Percentiles rank a stretch among this genome's conserved stretches.
Conservation (phyloP, 1,140 invertebrate genomes). For the Temnothorax nylanderi region DNA sequence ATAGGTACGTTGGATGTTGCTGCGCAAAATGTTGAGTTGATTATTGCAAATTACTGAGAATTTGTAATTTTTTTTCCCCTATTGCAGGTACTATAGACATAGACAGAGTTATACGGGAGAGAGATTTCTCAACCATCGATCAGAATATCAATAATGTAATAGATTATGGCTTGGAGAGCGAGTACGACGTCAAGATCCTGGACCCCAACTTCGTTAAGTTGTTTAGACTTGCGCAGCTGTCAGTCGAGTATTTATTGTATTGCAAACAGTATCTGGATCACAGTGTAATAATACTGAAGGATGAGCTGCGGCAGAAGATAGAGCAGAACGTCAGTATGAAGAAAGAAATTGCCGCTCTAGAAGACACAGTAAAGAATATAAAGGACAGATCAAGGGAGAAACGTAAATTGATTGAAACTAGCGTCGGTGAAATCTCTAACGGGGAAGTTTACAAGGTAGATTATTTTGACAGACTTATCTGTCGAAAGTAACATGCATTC, state of each 20-base stretch:
- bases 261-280: conserved; percentile 90
- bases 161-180: conserved; percentile 87
- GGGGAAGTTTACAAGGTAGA: conserved; percentile 83
- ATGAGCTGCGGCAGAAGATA: conserved; percentile 86
- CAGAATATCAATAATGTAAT: conserved; percentile 88
- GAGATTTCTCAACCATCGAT: conserved; percentile 88
- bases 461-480: conserved; percentile 31
- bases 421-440: conserved; percentile 74
- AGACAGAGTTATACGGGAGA: conserved; percentile 87
- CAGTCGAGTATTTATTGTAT: conserved; percentile 90
- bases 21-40: neutral
- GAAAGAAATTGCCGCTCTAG: conserved; percentile 66
- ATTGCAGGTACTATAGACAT: conserved; percentile 87
- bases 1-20: conserved; percentile 85
- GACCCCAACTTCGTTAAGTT: conserved; percentile 90
- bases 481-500: neutral
- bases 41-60: neutral
- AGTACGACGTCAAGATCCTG: conserved; percentile 88
- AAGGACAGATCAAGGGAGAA: conserved; percentile 77
- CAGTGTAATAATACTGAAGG: conserved; percentile 88
- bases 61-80: conserved; percentile 50
- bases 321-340: conserved; percentile 84
- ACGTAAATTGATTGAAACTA: conserved; percentile 78
- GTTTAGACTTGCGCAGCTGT: conserved; percentile 89
- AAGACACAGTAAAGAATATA: conserved; percentile 73